Evolutionary conservation across 2,113 vertebrate genomes (phyloP), one percentile per base, ranked within the genome.

Genomic region (Prunella himalayana): DNA sequence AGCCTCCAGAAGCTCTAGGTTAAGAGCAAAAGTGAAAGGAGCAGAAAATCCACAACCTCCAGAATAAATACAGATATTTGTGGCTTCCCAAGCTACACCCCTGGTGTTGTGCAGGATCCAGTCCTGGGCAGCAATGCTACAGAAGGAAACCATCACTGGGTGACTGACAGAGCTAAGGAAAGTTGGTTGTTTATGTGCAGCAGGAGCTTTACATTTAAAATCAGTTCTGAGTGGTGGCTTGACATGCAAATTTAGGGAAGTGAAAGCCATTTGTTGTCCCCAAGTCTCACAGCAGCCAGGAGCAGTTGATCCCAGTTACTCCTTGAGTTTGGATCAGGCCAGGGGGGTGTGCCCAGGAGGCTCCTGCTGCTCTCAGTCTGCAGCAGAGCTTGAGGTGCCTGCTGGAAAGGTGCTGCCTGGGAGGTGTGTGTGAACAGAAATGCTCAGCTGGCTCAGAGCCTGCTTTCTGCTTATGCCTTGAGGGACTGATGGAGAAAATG

Each of bases 261-360:
- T 35, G 17, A 66, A 73, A 31, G 16, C 6, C 10, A 9, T 54
- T 33, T 1, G 3, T 31, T 24, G 50, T 28, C 42, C 59, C 47
- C 13, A 6, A 6, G 42, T 3, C 6, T 47, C 22, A 2, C 30
- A 19, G 7, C 35, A 51, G 71, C 0, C 39, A 70, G 73, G 50
- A 84, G 35, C 50, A 5, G 21, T 1, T 0, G 1, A 6, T 41
- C 54, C 39, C 75, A 17, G 44, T 11, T 0, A 0, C 9, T 39
- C 23, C 59, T 30, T 3, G 1, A 1, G 30, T 65, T 53, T 42
- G 80, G 50, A 4, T 24, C 25, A 54, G 28, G 25, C 0, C 1
- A 15, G 9, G 0, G 0, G 37, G 6, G 17, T 0, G 2, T 10
- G 73, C 42, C 24, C 73, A 8, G 71, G 68, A 51, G 42, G 51